Evolutionary conservation across 2,797 vertebrate species (phyloP), one percentile per base, ranked within the genome.

Genomic region (Acridotheres tristis): DNA sequence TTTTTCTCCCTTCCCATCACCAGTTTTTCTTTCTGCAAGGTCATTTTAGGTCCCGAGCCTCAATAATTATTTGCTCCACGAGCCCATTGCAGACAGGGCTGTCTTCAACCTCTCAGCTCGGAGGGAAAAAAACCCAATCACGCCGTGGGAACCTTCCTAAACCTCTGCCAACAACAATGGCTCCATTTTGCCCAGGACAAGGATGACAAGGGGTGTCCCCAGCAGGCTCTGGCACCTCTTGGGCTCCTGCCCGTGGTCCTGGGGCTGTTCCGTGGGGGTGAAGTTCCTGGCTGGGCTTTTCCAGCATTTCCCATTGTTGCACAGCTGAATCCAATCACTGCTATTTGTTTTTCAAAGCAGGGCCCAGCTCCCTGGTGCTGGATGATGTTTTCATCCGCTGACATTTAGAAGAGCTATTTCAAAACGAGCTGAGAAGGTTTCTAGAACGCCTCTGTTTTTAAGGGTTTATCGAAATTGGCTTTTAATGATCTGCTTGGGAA

Each of bases 401-500:
- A 93, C 83, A 95, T 89, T 97, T 95, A 91, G 45, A 69, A 36
- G 32, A 95, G 88, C 72, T 89, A 34, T 97, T 96, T 88, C 92
- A 62, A 95, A 96, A 96, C 2, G 47, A 85, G 92, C 68, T 14
- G 66, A 93, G 97, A 97, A 90, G 23, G 72, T 94, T 97, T 96
- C 94, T 85, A 79, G 95, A 91, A 82, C 91, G 90, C 90, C 95
- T 97, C 94, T 91, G 54, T 97, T 97, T 97, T 97, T 83, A 77
- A 95, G 71, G 59, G 68, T 82, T 92, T 75, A 30, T 90, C 85
- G 38, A 94, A 95, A 95, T 91, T 92, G 80, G 95, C 68, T 93
- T 97, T 97, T 93, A 96, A 96, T 95, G 91, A 59, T 65, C 45
- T 47, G 47, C 48, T 91, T 68, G 86, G 95, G 85, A 94, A 72